Percentiles rank a stretch among this genome's conserved stretches.
Conservation (phyloP, 2,113 vertebrate species). For the Miniopterus natalensis region DNA sequence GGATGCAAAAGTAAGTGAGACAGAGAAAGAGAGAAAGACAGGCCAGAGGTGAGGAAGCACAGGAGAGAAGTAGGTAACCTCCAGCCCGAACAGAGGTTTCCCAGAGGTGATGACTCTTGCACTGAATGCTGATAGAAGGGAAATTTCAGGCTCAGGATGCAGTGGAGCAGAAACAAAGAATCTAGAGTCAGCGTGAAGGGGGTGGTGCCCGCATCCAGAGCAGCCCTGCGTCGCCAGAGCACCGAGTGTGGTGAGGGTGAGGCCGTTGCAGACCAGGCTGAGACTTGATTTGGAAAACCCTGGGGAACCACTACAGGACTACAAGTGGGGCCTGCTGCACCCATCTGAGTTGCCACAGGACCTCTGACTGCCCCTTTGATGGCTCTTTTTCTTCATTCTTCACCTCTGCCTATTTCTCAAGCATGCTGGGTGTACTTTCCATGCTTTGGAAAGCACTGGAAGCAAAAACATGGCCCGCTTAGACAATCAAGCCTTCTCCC, state of each 20-base stretch:
- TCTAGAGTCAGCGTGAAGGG: not conserved
- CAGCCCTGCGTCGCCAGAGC: rapidly evolving
- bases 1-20: not conserved
- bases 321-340: rapidly evolving
- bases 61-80: not conserved
- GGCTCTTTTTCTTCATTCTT: not conserved
- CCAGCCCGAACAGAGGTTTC: not conserved
- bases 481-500: not conserved
- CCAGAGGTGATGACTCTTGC: not conserved
- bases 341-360: not conserved
- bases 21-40: not conserved
- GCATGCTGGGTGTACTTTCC: not conserved
- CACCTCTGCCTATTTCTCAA: not conserved
- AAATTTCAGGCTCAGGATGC: not conserved
- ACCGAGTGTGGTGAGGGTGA: rapidly evolving
- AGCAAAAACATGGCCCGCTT: not conserved
- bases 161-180: not conserved
- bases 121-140: not conserved
- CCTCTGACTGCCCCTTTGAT: not conserved
- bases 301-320: not conserved
- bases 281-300: not conserved
- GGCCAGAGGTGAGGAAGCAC: not conserved
- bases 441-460: not conserved
- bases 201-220: not conserved
- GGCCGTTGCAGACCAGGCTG: not conserved